Percentiles rank a stretch among this genome's conserved stretches.
These are phyloP conservation scores for Gymnocheta viridis DNA, from an alignment of 2,888 invertebrate species.

Conservation along the genomic window DNA sequence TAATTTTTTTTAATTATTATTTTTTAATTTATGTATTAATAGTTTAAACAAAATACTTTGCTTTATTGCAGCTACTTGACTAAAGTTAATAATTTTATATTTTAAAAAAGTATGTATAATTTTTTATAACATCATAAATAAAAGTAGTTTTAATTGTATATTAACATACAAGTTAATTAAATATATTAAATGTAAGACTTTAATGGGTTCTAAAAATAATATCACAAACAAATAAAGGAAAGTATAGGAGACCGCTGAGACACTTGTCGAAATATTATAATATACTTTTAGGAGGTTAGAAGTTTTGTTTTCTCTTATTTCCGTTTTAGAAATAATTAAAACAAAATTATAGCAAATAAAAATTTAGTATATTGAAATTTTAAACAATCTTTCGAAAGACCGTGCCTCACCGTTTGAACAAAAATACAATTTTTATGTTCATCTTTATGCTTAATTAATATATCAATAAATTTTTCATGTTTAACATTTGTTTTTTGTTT, in stretches of 20 bases:
- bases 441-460: neutral
- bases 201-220: conserved; percentile 67
- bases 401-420: neutral
- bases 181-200: conserved; percentile 2
- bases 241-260: neutral
- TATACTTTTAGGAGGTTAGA: too few species aligned
- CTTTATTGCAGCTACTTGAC: conserved; percentile 59
- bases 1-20: conserved; percentile 1
- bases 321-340: too few species aligned
- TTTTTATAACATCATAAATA: conserved; percentile 54
- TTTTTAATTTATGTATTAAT: conserved; percentile 40
- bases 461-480: conserved; percentile 39
- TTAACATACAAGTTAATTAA: conserved; percentile 34
- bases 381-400: neutral
- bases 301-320: too few species aligned
- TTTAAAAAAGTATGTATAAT: conserved; percentile 4
- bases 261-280: too few species aligned
- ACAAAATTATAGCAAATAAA: too few species aligned
- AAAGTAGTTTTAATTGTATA: conserved; percentile 39
- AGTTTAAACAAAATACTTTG: conserved; percentile 65
- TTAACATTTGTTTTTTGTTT: conserved; percentile 57
- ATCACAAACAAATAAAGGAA: conserved; percentile 70
- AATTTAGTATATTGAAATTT: too few species aligned
- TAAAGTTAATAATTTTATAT: conserved; percentile 49
- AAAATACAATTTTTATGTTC: conserved; percentile 7